These are phyloP conservation scores for Buphagus erythrorhynchus DNA, from an alignment of 2,797 vertebrate genomes.

Conservation along the genomic window DNA sequence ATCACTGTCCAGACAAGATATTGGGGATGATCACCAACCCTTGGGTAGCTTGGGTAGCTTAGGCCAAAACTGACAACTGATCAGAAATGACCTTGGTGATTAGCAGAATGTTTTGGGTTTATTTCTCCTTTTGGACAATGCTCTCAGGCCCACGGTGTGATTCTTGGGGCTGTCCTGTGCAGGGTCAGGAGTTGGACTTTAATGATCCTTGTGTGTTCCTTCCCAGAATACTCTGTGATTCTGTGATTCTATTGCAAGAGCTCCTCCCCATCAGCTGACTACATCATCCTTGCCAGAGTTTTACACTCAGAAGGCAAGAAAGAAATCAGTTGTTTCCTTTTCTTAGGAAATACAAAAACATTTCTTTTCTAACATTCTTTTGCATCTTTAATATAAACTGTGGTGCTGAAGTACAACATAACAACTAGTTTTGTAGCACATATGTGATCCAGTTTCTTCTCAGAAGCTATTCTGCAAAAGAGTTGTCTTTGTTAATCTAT, in stretches of 20 bases:
- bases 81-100: not conserved
- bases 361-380: not conserved
- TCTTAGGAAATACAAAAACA: not conserved
- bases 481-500: not conserved
- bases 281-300: not conserved
- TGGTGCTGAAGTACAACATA: not conserved
- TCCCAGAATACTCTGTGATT: not conserved
- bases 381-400: not conserved
- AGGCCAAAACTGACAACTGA: not conserved
- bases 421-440: not conserved
- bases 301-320: not conserved
- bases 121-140: not conserved
- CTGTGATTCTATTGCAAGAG: not conserved
- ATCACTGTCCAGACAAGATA: not conserved
- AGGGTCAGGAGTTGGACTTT: not conserved
- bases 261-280: not conserved
- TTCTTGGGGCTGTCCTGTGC: not conserved
- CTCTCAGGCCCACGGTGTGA: not conserved
- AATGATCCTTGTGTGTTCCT: not conserved
- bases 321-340: not conserved
- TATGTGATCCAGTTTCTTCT: not conserved
- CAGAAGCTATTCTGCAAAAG: not conserved
- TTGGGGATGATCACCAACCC: not conserved
- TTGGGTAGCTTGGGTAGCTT: not conserved
- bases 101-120: not conserved